Conservation (phyloP, 2,797 vertebrate species). For the Acanthis flammea region DNA sequence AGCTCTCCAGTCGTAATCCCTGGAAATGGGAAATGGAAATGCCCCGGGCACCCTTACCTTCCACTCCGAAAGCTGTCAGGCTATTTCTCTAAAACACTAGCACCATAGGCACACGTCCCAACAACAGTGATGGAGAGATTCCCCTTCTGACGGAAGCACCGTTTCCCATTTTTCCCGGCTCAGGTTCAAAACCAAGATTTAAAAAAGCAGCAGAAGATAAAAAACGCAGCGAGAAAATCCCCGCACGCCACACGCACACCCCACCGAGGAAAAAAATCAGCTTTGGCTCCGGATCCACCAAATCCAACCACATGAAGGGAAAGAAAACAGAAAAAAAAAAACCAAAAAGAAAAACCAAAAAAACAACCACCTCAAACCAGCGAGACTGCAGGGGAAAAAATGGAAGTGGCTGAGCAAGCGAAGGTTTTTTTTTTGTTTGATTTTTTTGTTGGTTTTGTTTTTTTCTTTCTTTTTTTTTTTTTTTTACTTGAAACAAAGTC, state of each 20-base stretch:
- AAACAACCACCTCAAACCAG: conserved; percentile 11
- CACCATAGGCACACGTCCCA: conserved; percentile 84
- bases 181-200: conserved; percentile 87
- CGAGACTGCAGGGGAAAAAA: conserved; percentile 36
- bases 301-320: conserved; percentile 57
- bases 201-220: conserved; percentile 69
- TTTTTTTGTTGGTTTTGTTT: neutral
- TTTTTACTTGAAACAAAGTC: conserved; percentile 66
- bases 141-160: conserved; percentile 84
- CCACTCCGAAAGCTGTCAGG: conserved; percentile 95
- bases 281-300: conserved; percentile 57
- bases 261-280: conserved; percentile 39
- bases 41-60: conserved; percentile 85
- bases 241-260: conserved; percentile 26
- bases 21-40: conserved; percentile 54
- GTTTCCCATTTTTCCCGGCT: conserved; percentile 88
- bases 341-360: neutral
- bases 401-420: conserved; percentile 49
- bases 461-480: neutral
- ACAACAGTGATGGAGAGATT: conserved; percentile 75
- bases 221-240: conserved; percentile 29
- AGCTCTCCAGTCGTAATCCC: conserved; percentile 39
- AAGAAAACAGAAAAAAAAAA: neutral
- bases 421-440: neutral
- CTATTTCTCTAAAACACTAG: conserved; percentile 94